A percentile compares a stretch with the other conserved stretches of the same genome.
phyloP scores from a whole-genome alignment of 2,888 invertebrate genomes.

The Hyalella azteca region DNA sequence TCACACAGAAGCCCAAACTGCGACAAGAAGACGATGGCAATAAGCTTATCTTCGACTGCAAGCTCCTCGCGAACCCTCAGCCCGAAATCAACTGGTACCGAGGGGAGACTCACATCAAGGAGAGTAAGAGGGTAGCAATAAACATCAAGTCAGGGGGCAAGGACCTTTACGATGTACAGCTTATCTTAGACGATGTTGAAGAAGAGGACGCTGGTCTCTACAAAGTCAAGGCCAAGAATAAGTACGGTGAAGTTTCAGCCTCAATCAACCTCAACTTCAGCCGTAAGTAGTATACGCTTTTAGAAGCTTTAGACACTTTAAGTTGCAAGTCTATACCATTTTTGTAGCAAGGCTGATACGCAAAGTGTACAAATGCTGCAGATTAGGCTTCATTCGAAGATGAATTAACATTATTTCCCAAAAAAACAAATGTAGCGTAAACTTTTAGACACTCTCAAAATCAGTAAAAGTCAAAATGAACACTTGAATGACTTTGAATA shows the following conservation, averaged over 20 bases:
- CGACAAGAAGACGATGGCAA: slow-evolving; percentile 96
- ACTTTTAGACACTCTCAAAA: too few species aligned
- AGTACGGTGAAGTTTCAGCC: slow-evolving; percentile 95
- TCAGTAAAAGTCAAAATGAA: too few species aligned
- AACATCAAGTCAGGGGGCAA: slow-evolving; percentile 46
- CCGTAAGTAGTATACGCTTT: too few species aligned
- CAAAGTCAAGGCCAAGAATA: slow-evolving; percentile 95
- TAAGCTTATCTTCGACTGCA: slow-evolving; percentile 92
- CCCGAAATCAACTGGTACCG: slow-evolving; percentile 76
- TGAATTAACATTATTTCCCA: too few species aligned
- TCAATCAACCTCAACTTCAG: slow-evolving; percentile 97
- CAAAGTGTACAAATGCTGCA: too few species aligned
- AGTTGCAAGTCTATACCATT: too few species aligned
- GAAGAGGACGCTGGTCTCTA: slow-evolving; percentile 95
- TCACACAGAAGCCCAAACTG: slow-evolving; percentile 96
- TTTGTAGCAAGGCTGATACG: too few species aligned
- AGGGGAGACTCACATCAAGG: slow-evolving; percentile 59
- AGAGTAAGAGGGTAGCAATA: slow-evolving; percentile 58
- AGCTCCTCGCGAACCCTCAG: slow-evolving; percentile 83
- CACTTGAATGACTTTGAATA: too few species aligned
- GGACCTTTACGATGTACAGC: slow-evolving; percentile 86
- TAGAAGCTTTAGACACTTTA: too few species aligned
- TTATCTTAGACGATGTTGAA: slow-evolving; percentile 94
- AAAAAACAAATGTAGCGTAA: too few species aligned
- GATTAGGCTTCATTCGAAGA: too few species aligned